Conservation (phyloP, 2,113 vertebrate species). For the Lates calcarifer region DNA sequence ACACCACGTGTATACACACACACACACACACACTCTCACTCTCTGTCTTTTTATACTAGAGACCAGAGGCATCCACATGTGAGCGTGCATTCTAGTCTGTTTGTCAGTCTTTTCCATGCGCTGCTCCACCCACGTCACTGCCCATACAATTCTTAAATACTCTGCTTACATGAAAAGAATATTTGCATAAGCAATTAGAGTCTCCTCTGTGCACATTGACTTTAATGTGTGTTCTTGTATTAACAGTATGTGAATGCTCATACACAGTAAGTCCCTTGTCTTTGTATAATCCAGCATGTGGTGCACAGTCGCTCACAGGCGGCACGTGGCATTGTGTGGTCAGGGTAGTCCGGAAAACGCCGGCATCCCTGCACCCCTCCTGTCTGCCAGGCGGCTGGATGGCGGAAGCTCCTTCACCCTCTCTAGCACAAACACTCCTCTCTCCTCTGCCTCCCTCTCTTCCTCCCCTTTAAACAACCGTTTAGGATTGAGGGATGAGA, state of each 20-base stretch:
- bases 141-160: slow-evolving; percentile 66
- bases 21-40: slow-evolving; percentile 27
- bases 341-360: slow-evolving; percentile 63
- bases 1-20: slow-evolving; percentile 20
- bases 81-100: slow-evolving; percentile 62
- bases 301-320: slow-evolving; percentile 26
- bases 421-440: slow-evolving; percentile 70
- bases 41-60: slow-evolving; percentile 59
- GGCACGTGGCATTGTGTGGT: slow-evolving; percentile 75
- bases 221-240: slow-evolving; percentile 34
- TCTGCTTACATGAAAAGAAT: slow-evolving; percentile 60
- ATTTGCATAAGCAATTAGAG: slow-evolving; percentile 68
- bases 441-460: slow-evolving; percentile 73
- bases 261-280: slow-evolving; percentile 20
- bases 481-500: slow-evolving; percentile 79
- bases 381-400: slow-evolving; percentile 76
- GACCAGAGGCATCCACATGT: slow-evolving; percentile 75
- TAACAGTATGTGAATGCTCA: slow-evolving; percentile 32
- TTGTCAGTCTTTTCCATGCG: slow-evolving; percentile 66
- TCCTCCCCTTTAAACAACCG: slow-evolving; percentile 77
- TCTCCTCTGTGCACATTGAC: slow-evolving; percentile 13
- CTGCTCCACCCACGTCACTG: slow-evolving; percentile 67
- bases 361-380: slow-evolving; percentile 68
- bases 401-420: slow-evolving; percentile 77
- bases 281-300: slow-evolving; percentile 29